These are phyloP conservation scores for Stichopus chloronotus DNA, from an alignment of 35 echinoderm and acorn worm genomes.

Conservation along the genomic window DNA sequence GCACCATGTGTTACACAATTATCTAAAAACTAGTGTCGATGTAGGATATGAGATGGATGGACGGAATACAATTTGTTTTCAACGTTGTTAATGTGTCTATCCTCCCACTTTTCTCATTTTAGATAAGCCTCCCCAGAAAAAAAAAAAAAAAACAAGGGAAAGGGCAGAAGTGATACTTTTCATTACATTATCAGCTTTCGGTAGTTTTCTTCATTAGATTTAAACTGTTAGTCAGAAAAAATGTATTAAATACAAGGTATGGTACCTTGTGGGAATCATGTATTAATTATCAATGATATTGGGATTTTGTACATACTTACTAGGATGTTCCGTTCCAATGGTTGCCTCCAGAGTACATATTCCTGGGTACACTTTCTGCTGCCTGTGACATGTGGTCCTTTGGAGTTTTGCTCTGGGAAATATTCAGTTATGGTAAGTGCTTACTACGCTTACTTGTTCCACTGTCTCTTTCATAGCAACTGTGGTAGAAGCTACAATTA, in stretches of 20 bases:
- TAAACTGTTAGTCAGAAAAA: neutral
- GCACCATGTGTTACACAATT: no score
- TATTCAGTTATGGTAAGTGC: conserved; percentile 12
- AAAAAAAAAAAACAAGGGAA: no score
- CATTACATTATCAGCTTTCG: neutral
- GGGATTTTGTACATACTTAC: neutral
- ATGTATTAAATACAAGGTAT: neutral
- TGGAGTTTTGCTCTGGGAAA: conserved; percentile 31
- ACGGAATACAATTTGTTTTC: no score
- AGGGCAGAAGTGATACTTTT: no score
- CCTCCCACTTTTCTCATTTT: no score
- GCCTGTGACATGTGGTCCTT: conserved; percentile 31
- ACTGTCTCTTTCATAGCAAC: neutral
- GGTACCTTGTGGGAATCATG: neutral
- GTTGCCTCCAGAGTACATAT: conserved; percentile 7
- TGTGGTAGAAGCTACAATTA: neutral
- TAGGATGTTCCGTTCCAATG: conserved; percentile 5
- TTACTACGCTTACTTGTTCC: neutral
- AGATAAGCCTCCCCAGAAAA: no score
- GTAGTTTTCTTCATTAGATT: neutral
- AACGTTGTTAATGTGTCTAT: no score
- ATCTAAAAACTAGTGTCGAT: no score
- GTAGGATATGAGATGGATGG: no score
- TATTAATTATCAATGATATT: neutral
- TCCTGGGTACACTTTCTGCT: neutral